These are phyloP conservation scores for Halocynthia aurantium DNA, from an alignment of 23 tunicate genomes.

Conservation along the genomic window DNA sequence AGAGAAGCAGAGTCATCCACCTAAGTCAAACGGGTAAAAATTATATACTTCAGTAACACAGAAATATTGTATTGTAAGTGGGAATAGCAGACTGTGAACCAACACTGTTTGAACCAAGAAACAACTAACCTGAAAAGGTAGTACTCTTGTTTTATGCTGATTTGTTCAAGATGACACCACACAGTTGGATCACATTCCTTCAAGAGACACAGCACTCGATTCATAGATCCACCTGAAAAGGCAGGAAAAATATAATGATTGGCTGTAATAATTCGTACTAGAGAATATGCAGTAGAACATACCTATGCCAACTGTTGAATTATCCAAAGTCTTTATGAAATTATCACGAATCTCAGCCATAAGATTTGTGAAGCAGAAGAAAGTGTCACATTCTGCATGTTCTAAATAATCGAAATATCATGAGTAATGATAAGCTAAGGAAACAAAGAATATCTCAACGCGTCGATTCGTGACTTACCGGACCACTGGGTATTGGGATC, in stretches of 20 bases:
- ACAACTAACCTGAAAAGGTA: slow-evolving; percentile 66
- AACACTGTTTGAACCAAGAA: too few relatives aligned
- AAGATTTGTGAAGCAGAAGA: slow-evolving; percentile 90
- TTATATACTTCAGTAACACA: too few relatives aligned
- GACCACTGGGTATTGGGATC: slow-evolving; percentile 85
- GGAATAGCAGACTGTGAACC: too few relatives aligned
- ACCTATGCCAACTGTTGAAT: slow-evolving; percentile 74
- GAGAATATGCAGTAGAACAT: neutral
- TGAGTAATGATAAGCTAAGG: neutral
- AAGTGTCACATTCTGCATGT: slow-evolving; percentile 96
- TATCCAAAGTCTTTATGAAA: slow-evolving; percentile 84
- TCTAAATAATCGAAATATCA: slow-evolving; percentile 15
- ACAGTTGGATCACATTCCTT: slow-evolving; percentile 24
- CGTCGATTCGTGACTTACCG: slow-evolving; percentile 13
- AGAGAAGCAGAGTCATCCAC: slow-evolving; percentile 86
- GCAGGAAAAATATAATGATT: neutral
- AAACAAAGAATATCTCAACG: neutral
- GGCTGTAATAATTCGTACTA: neutral
- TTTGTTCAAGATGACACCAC: slow-evolving; percentile 27
- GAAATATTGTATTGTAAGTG: too few relatives aligned
- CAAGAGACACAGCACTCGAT: slow-evolving; percentile 20
- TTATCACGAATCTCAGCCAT: slow-evolving; percentile 95
- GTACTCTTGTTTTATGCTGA: slow-evolving; percentile 62
- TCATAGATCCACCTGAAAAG: slow-evolving; percentile 58
- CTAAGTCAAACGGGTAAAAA: slow-evolving; percentile 3